These are phyloP conservation scores for Natrix natrix DNA, from an alignment of 2,797 vertebrate genomes.

Conservation along the genomic window DNA sequence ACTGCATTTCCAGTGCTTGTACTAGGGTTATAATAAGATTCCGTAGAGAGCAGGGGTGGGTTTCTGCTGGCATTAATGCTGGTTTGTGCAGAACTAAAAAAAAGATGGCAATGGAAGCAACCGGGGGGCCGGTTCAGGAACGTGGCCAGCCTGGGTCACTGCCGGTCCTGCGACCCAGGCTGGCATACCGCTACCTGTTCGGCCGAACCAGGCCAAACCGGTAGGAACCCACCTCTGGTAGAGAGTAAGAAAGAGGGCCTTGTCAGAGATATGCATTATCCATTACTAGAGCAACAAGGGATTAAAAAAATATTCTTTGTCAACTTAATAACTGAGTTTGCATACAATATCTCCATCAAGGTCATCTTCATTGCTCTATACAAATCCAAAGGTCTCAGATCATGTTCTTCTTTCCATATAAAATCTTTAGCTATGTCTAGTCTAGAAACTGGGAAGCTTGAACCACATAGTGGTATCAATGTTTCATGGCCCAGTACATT, in stretches of 20 bases:
- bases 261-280: background rate
- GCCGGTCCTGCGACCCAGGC: too few species aligned
- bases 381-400: background rate
- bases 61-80: too few species aligned
- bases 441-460: background rate
- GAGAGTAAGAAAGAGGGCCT: background rate
- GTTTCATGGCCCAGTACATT: background rate
- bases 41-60: background rate
- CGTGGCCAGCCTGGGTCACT: too few species aligned
- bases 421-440: background rate
- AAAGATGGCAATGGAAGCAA: too few species aligned
- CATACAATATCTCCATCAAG: background rate
- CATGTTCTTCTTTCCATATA: background rate
- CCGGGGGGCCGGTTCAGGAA: too few species aligned
- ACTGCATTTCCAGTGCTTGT: background rate
- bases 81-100: too few species aligned
- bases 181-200: too few species aligned
- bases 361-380: background rate
- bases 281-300: background rate
- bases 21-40: background rate
- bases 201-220: too few species aligned
- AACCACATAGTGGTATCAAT: background rate
- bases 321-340: background rate
- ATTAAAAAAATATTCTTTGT: background rate
- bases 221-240: background rate